Percentiles rank a stretch among this genome's conserved stretches.
These are phyloP conservation scores for Calvadosia cruxmelitensis DNA, from an alignment of 30 jellyfish, hydroid and myxozoan species.

Conservation along the genomic window DNA sequence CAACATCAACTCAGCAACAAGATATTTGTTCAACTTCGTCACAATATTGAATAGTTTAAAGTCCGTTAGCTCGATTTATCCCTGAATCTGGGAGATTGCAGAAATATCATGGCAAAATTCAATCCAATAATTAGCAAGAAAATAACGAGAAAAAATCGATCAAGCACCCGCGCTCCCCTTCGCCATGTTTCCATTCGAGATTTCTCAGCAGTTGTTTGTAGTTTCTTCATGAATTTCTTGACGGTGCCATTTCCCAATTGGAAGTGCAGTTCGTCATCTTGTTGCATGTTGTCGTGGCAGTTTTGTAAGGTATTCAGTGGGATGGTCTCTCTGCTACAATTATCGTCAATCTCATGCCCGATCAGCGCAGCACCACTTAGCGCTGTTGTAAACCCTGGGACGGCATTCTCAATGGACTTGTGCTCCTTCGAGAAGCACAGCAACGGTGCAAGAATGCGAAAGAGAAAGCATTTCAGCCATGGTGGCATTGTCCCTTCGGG, in stretches of 20 bases:
- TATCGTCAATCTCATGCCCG: not conserved
- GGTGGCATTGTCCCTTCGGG: conserved; percentile 46
- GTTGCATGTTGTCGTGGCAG: not conserved
- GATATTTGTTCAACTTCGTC: no score
- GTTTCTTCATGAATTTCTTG: not conserved
- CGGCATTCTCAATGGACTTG: not conserved
- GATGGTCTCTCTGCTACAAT: not conserved
- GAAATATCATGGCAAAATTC: not conserved
- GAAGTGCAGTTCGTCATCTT: not conserved
- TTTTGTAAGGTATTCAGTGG: not conserved
- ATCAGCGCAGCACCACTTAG: not conserved
- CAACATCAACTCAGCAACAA: no score
- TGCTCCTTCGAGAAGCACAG: conserved; percentile 10
- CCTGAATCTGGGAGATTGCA: not conserved
- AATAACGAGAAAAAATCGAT: conserved; percentile 39
- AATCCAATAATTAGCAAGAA: conserved; percentile 13
- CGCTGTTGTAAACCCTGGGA: not conserved
- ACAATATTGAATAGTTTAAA: no score
- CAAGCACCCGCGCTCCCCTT: conserved; percentile 57
- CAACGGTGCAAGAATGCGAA: conserved; percentile 43
- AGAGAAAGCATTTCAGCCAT: conserved; percentile 21
- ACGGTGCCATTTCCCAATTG: no score
- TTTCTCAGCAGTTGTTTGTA: conserved; percentile 14
- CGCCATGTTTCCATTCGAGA: conserved; percentile 26
- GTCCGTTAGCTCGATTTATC: no score